A percentile compares a stretch with the other conserved stretches of the same genome.
Evolutionary conservation across 2,888 invertebrate genomes (phyloP).

Genomic region (Oscheius sp.): DNA sequence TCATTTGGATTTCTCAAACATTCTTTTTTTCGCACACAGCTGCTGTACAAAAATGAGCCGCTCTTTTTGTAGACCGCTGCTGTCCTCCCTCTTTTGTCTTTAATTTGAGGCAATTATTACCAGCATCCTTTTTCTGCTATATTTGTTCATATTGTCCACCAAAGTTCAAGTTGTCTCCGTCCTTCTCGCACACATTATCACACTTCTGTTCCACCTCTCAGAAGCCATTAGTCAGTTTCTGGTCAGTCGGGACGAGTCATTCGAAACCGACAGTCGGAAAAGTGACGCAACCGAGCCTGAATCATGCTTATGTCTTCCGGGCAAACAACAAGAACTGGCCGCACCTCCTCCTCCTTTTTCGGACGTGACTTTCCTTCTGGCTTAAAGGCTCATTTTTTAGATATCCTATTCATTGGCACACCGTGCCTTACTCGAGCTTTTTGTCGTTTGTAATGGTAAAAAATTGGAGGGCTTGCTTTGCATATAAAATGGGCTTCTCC

Average conservation of each 20-base stretch:
- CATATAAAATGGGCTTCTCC: background rate
- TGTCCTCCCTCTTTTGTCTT: too few species aligned
- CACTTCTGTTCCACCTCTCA: constrained; percentile 12
- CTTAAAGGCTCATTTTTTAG: constrained; percentile 15
- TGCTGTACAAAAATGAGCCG: too few species aligned
- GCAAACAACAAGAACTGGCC: constrained; percentile 25
- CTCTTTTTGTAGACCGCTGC: too few species aligned
- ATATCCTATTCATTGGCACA: background rate
- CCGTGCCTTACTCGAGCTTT: background rate
- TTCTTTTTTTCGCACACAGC: too few species aligned
- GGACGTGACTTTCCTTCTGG: constrained; percentile 20
- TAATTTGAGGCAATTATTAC: too few species aligned
- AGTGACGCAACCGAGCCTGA: constrained; percentile 20
- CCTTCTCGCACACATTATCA: constrained; percentile 25
- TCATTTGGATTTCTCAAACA: too few species aligned
- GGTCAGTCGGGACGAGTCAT: background rate
- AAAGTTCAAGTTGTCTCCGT: constrained; percentile 8
- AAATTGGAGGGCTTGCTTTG: background rate
- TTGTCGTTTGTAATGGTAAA: background rate
- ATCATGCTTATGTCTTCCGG: constrained; percentile 30
- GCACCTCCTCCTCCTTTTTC: constrained; percentile 19
- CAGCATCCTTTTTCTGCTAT: background rate
- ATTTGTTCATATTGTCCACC: background rate
- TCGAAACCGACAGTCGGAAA: constrained; percentile 11
- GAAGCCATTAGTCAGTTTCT: background rate